Base-by-base conservation (phyloP, 2,113 vertebrate species). In the Tor tambroides region DNA sequence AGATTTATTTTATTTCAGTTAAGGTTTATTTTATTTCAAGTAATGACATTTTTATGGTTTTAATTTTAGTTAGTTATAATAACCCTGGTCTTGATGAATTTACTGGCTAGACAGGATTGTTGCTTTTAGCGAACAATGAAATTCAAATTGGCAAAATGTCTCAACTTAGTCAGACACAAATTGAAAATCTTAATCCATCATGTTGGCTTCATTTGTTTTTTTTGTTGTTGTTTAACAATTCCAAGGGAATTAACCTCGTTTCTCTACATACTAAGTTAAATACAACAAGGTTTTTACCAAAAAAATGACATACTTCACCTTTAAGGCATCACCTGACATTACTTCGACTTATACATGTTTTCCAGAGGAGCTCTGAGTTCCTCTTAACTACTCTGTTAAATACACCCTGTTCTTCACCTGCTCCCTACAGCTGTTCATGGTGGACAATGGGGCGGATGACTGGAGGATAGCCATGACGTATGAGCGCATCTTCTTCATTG, bases 381-480 rank as follows among this genome's bases (percentile, higher is more conserved):
- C 69, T 79, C 14, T 79, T 23, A 19, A 65, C 12, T 81, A 6
- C 2, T 46, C 23, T 82, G 23, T 23, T 43, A 28, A 78, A 46
- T 51, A 26, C 17, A 49, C 26, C 15, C 15, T 69, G 11, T 32
- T 69, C 54, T 72, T 54, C 30, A 3, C 46, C 17, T 88, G 59
- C 67, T 28, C n/a, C 12, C 41, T 75, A 5, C 85, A 99, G 98
- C 97, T 99, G 15, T 98, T 99, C 94, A 97, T 99, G 97, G 97
- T 98, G 91, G 97, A 99, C 91, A 98, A 98, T 0, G 96, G 97
- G 0, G 97, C 97, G 0, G 97, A 98, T 5, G 98, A 99, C 90
- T 98, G 98, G 98, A 95, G 98, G 85, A 97, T 99, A 76, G 97
- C 98, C 67, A 97, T 98, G 96, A 99, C 97, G 1, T 94, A 95